phyloP scores from a whole-genome alignment of 2,888 invertebrate genomes.

The Phania funesta region DNA sequence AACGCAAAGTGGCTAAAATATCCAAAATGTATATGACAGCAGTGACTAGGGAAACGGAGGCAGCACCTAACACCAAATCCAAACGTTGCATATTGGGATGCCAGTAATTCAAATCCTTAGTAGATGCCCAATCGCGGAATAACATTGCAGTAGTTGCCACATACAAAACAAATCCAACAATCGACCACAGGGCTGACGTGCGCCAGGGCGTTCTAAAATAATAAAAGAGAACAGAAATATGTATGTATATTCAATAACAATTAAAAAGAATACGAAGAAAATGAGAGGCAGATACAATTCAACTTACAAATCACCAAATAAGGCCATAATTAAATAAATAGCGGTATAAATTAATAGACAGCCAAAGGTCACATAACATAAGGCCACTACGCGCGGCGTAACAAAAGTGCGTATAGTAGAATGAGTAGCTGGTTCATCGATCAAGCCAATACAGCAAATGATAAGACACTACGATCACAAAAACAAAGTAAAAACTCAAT shows the following conservation, averaged over 20 bases:
- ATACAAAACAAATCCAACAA: slow-evolving; percentile 76
- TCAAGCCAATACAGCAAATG: slow-evolving; percentile 78
- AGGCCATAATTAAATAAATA: slow-evolving; percentile 78
- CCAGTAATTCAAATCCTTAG: slow-evolving; percentile 80
- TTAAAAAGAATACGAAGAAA: slow-evolving; percentile 12
- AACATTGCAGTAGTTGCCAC: slow-evolving; percentile 76
- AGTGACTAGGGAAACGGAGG: slow-evolving; percentile 76
- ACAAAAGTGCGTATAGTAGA: slow-evolving; percentile 77
- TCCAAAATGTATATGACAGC: slow-evolving; percentile 77
- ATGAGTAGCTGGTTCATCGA: slow-evolving; percentile 80
- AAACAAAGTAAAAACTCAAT: slow-evolving; percentile 42
- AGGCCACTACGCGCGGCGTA: slow-evolving; percentile 77
- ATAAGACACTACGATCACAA: slow-evolving; percentile 74
- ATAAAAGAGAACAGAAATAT: neutral
- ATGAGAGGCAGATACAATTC: neutral
- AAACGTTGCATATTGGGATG: slow-evolving; percentile 80
- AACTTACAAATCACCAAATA: slow-evolving; percentile 78
- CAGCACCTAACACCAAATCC: slow-evolving; percentile 78
- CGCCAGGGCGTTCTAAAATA: slow-evolving; percentile 77
- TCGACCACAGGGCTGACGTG: slow-evolving; percentile 76
- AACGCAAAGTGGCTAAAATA: slow-evolving; percentile 76
- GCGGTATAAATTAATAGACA: slow-evolving; percentile 77
- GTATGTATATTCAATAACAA: neutral
- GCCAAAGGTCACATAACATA: slow-evolving; percentile 80
- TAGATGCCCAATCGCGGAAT: slow-evolving; percentile 79